Evolutionary conservation across 1,140 invertebrate genomes (phyloP).

Genomic region (Tetramorium simillimum): DNA sequence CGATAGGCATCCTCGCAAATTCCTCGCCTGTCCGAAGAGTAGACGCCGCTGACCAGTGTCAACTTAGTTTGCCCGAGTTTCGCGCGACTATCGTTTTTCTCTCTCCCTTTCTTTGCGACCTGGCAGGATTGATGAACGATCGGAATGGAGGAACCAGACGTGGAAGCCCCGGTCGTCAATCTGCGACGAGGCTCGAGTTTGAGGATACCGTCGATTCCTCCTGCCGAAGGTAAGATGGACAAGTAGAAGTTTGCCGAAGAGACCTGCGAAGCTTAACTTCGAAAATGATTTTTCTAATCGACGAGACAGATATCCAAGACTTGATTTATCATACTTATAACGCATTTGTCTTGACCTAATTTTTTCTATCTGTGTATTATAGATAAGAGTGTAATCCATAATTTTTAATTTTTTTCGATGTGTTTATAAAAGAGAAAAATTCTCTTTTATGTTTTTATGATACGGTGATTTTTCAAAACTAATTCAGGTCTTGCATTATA

Average conservation of each 20-base stretch:
- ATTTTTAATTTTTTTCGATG: background rate
- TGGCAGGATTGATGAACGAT: background rate
- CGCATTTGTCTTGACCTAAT: background rate
- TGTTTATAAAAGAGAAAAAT: background rate
- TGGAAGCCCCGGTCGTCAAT: background rate
- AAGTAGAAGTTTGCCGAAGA: background rate
- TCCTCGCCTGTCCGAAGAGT: constrained; percentile 21
- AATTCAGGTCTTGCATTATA: background rate
- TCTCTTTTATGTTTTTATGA: background rate
- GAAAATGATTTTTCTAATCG: background rate
- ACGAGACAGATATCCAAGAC: background rate
- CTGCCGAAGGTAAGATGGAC: constrained; percentile 9
- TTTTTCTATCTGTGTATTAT: background rate
- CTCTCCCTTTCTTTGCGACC: background rate
- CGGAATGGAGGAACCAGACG: constrained; percentile 29
- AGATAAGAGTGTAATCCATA: background rate
- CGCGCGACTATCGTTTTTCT: background rate
- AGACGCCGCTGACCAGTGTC: constrained; percentile 34
- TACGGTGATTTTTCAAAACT: background rate
- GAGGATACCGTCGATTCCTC: constrained; percentile 31
- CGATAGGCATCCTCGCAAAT: constrained; percentile 72
- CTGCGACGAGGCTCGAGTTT: constrained; percentile 60
- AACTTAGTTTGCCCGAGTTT: constrained; percentile 44
- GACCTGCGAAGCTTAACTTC: background rate
- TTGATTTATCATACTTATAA: background rate